Conservation (phyloP, 2,113 vertebrate species). For the Malurus elegans region DNA sequence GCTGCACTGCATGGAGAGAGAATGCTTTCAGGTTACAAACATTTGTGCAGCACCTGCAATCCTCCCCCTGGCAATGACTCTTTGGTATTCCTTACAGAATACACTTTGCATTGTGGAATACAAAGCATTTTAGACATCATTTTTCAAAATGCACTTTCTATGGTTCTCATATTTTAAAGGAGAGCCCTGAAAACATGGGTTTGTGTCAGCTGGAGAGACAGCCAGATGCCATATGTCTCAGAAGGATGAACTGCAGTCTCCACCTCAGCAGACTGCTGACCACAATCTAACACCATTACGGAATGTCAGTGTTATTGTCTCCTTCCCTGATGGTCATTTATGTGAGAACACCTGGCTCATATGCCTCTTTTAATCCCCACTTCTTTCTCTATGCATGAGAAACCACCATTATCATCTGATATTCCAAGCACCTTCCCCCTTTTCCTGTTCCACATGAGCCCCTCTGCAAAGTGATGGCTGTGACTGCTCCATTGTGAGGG, state of each 20-base stretch:
- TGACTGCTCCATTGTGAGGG: background rate
- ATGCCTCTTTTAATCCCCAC: background rate
- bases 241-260: background rate
- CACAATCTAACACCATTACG: background rate
- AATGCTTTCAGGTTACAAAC: background rate
- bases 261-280: background rate
- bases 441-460: background rate
- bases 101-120: background rate
- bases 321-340: background rate
- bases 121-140: background rate
- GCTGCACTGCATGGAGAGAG: background rate
- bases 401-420: background rate
- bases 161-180: background rate
- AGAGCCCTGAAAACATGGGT: background rate
- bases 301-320: background rate
- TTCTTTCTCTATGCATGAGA: background rate
- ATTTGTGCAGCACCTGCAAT: background rate
- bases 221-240: background rate
- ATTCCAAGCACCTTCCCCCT: background rate
- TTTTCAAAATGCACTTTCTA: background rate
- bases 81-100: background rate
- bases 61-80: background rate
- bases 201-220: background rate
- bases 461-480: background rate
- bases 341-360: constrained; percentile 14